Conservation (phyloP, 2,888 invertebrate species). For the Glaucopsyche alexis region DNA sequence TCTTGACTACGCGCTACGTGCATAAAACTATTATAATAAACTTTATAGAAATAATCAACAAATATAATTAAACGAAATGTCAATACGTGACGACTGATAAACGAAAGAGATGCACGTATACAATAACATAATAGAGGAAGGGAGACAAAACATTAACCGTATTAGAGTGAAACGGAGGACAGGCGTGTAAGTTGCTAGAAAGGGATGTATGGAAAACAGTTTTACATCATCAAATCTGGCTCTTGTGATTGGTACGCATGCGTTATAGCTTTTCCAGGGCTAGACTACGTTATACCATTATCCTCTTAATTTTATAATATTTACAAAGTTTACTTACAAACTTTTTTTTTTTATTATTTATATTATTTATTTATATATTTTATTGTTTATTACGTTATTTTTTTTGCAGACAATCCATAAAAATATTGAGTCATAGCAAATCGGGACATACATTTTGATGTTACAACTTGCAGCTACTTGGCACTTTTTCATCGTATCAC, state of each 20-base stretch:
- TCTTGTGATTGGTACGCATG: slow-evolving; percentile 71
- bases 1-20: slow-evolving; percentile 1
- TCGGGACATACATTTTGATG: no score
- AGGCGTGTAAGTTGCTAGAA: slow-evolving; percentile 43
- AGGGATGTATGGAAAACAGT: slow-evolving; percentile 58
- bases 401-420: no score
- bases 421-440: no score
- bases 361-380: background rate
- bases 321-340: background rate
- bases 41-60: background rate
- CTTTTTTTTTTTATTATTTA: slow-evolving; percentile 40
- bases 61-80: slow-evolving; percentile 22
- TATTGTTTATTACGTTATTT: background rate
- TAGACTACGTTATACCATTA: slow-evolving; percentile 33
- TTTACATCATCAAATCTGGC: slow-evolving; percentile 54
- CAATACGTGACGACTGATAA: slow-evolving; percentile 47
- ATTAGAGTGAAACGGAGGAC: slow-evolving; percentile 52
- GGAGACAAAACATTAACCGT: slow-evolving; percentile 49
- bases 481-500: no score
- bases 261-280: slow-evolving; percentile 64
- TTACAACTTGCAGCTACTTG: no score
- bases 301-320: no score
- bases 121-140: slow-evolving; percentile 31
- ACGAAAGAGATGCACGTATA: slow-evolving; percentile 45
- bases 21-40: background rate